Evolutionary conservation across 2,888 invertebrate genomes (phyloP), one percentile per base, ranked within the genome.

Genomic region (Cantharis nigra): DNA sequence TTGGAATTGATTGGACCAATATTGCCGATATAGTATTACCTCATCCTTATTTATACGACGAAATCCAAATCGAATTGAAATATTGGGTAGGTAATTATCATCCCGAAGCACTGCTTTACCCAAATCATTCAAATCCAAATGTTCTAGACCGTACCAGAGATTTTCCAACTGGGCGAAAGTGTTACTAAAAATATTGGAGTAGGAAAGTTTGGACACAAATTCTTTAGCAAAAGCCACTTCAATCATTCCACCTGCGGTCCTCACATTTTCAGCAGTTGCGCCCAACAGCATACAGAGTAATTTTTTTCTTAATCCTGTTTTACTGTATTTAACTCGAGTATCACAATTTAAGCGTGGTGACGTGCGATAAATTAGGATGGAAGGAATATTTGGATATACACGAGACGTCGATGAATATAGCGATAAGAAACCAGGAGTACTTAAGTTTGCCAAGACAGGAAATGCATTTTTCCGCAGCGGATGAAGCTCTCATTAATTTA

Each of bases 1-100:
- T 88, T n/a, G 92, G 91, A 76, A 90, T 90, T 65, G 91, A 92
- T 83, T 92, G 92, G 92, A 91, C 90, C 4, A 90, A 90, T 82
- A 83, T 91, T 69, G 91, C 91, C 78, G 91, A 91, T 82, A 88
- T 86, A 79, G 82, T 91, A 74, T 84, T 92, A 26, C 91, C 92
- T n/a, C 90, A 91, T 85, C 90, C 91, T 10, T 86, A 87, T 76
- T 73, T 84, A 16, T 83, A 82, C 49, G 76, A 84, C 75, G 85
- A 85, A 75, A 82, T 84, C 0, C 80, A 84, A 78, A 76, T 80
- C 0, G 82, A 84, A 78, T 74, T 88, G 14, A 80, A 84, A 77
- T 81, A 81, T 65, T 82, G 84, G 77, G 85, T 86, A 83, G 77
- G 85, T 86, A 83, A 78, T 77, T 72, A 20, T 63, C n/a, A 64